Evolutionary conservation across 2,797 vertebrate genomes (phyloP), one percentile per base, ranked within the genome.

Genomic region (Channa striata): DNA sequence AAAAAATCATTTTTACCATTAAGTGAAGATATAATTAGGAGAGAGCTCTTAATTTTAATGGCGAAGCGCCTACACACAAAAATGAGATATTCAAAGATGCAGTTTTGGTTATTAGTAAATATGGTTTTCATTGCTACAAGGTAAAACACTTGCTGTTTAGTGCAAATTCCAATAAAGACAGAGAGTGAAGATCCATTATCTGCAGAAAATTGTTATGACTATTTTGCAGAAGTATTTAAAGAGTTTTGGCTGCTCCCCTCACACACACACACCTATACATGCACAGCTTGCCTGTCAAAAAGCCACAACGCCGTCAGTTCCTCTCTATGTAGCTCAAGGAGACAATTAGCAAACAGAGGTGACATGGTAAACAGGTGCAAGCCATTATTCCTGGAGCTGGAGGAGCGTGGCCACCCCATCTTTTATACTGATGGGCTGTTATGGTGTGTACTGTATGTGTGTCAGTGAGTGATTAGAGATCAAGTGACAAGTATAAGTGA

Each of bases 271-370:
- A 70, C 30, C 34, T 60, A 30, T 66, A 49, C 10, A n/a, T 43
- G 21, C 39, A 59, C 62, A 68, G 34, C 7, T 20, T 89, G 91
- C 94, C 95, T 97, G 97, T 97, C 96, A 97, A 93, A 96, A 87
- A 95, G 89, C 95, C 90, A 94, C 95, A 92, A 94, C 91, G 94
- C 95, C 94, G 95, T 96, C 96, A 96, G 94, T 95, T 96, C 95
- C 89, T 86, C 95, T 95, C 96, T 91, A 20, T 72, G 96, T 94
- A 96, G 96, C 96, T 97, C 95, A 96, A 97, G 96, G 95, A 98
- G 97, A 97, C 97, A 97, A 97, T 98, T 97, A 97, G 95, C 96
- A 96, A 96, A 96, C 96, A 97, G 96, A 97, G 96, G 96, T 97
- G 97, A 98, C 97, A 96, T 94, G 94, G 94, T 96, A 97, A 97